Percentiles rank a stretch among this genome's conserved stretches.
These are phyloP conservation scores for Cephus spinipes DNA, from an alignment of 2,888 invertebrate genomes.

Conservation along the genomic window DNA sequence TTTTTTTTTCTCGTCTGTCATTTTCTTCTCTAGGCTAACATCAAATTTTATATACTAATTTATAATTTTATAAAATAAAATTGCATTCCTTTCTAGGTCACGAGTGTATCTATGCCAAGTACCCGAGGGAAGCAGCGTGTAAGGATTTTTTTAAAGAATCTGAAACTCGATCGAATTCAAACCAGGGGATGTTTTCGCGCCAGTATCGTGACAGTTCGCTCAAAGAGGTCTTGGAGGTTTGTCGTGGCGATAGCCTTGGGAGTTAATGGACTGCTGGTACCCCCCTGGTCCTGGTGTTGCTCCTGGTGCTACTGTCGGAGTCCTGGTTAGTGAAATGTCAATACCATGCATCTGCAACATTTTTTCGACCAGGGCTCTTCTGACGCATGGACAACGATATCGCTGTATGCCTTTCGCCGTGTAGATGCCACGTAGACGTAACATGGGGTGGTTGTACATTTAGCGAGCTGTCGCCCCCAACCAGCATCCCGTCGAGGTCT, in stretches of 20 bases:
- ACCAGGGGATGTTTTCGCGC: neutral
- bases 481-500: conserved; percentile 48
- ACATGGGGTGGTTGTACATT: conserved; percentile 49
- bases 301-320: neutral
- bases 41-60: neutral
- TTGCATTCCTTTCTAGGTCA: neutral
- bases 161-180: neutral
- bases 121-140: neutral
- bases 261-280: conserved; percentile 27
- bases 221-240: neutral
- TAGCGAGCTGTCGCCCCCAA: conserved; percentile 56
- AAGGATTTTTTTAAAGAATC: neutral
- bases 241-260: neutral
- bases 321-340: conserved; percentile 32
- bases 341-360: conserved; percentile 35
- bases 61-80: neutral
- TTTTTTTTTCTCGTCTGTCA: neutral
- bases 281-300: neutral
- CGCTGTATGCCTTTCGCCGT: conserved; percentile 27
- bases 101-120: neutral
- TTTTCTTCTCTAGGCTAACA: neutral
- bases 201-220: neutral
- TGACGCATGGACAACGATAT: conserved; percentile 43
- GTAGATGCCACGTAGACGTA: conserved; percentile 36
- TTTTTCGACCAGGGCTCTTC: conserved; percentile 19